Percentiles rank a stretch among this genome's conserved stretches.
Conservation (phyloP, 2,888 invertebrate genomes). For the Cosmorhoe ocellata region DNA sequence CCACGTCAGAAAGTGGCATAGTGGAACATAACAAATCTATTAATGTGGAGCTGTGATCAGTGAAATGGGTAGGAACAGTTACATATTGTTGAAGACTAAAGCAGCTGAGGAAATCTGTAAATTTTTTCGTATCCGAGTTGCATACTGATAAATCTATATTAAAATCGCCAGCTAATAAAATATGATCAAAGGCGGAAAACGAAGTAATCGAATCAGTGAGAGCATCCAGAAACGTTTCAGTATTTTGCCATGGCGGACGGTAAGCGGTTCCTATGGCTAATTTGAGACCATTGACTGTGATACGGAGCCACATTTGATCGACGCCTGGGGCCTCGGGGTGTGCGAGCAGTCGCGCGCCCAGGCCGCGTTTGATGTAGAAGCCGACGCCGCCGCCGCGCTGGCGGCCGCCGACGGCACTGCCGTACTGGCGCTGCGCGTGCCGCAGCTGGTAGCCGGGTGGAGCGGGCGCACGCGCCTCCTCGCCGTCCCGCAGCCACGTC, state of each 20-base stretch:
- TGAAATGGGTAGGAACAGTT: slow-evolving; percentile 1
- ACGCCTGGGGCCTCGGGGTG: not conserved
- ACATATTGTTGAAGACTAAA: slow-evolving; percentile 1
- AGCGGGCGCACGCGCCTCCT: slow-evolving; percentile 12
- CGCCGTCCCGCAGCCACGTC: slow-evolving; percentile 21
- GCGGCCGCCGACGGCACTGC: slow-evolving; percentile 1
- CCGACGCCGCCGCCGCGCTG: slow-evolving; percentile 12
- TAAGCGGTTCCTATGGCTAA: not conserved
- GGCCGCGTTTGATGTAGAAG: slow-evolving; percentile 1
- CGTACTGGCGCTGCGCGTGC: slow-evolving; percentile 2
- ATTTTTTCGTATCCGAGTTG: not conserved
- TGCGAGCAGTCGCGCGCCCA: not conserved
- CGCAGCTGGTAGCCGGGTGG: slow-evolving; percentile 19
- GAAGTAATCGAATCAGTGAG: not conserved
- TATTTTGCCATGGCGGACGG: not conserved
- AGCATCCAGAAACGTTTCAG: not conserved
- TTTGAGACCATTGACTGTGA: not conserved
- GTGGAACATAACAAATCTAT: slow-evolving; percentile 1
- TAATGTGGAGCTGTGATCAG: not conserved
- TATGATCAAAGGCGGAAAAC: not conserved
- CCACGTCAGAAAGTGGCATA: not conserved
- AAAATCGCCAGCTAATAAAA: no score
- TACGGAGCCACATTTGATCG: no score
- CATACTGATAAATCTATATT: not conserved
- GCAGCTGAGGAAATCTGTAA: slow-evolving; percentile 1